Evolutionary conservation across 1,140 invertebrate species (phyloP).

Genomic region (Drosophila azteca): DNA sequence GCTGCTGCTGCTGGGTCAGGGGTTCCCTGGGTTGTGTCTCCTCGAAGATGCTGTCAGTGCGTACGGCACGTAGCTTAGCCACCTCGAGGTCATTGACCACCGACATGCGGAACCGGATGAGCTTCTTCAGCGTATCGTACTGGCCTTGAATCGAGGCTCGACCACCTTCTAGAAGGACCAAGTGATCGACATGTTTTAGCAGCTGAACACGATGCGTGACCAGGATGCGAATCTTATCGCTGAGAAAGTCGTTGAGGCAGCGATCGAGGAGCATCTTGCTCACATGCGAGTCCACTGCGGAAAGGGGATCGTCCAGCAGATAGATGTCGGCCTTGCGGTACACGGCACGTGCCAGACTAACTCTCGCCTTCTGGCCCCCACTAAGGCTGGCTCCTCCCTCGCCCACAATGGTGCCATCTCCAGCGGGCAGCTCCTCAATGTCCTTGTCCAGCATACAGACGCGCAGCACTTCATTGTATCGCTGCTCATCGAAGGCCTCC

Average conservation of each 20-base stretch:
- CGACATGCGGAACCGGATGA: constrained; percentile 64
- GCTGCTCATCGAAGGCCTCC: constrained; percentile 86
- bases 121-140: constrained; percentile 76
- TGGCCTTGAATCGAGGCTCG: constrained; percentile 78
- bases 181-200: constrained; percentile 89
- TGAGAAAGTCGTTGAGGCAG: constrained; percentile 88
- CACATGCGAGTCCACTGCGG: constrained; percentile 92
- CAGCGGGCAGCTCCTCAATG: constrained; percentile 86
- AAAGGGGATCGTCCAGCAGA: constrained; percentile 92
- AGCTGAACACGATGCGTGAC: constrained; percentile 96
- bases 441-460: constrained; percentile 86
- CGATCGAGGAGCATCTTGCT: constrained; percentile 90
- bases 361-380: constrained; percentile 92
- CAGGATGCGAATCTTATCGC: constrained; percentile 89
- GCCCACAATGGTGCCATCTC: constrained; percentile 92
- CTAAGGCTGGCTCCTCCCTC: constrained; percentile 90
- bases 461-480: constrained; percentile 86
- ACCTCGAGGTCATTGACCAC: constrained; percentile 71
- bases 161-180: constrained; percentile 87
- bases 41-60: constrained; percentile 63
- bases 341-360: constrained; percentile 86
- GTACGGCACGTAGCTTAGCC: constrained; percentile 45
- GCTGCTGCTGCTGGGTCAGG: constrained; percentile 50
- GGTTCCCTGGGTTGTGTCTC: constrained; percentile 41
- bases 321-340: constrained; percentile 88